Conservation (phyloP, 2,888 invertebrate species). For the Drosophila kuntzei region DNA sequence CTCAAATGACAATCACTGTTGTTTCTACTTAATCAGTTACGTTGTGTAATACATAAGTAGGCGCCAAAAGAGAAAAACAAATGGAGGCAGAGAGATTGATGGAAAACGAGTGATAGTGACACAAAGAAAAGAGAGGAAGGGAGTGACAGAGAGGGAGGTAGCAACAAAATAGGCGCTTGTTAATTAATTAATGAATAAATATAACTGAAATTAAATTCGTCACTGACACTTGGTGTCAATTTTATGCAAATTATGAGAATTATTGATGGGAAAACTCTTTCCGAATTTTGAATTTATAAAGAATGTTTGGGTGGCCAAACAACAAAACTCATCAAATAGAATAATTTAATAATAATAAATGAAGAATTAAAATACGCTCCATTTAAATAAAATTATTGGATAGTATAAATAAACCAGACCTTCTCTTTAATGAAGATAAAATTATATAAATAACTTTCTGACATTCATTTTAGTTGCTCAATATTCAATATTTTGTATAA, state of each 20-base stretch:
- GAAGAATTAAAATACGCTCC: too few relatives aligned
- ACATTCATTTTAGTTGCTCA: too few relatives aligned
- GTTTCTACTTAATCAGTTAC: not conserved
- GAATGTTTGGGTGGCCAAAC: too few relatives aligned
- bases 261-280: not conserved
- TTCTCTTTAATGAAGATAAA: too few relatives aligned
- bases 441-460: too few relatives aligned
- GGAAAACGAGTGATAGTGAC: not conserved
- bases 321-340: too few relatives aligned
- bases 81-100: not conserved
- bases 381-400: too few relatives aligned
- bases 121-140: too few relatives aligned
- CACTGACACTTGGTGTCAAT: not conserved
- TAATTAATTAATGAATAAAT: slow-evolving; percentile 6
- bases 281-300: too few relatives aligned
- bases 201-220: not conserved
- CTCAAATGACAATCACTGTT: slow-evolving; percentile 26
- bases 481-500: too few relatives aligned
- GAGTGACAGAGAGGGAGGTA: not conserved
- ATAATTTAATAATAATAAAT: too few relatives aligned
- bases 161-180: not conserved
- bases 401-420: too few relatives aligned
- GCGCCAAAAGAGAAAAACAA: not conserved
- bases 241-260: not conserved
- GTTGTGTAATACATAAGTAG: slow-evolving; percentile 3